Evolutionary conservation across 2,888 invertebrate genomes (phyloP), one percentile per base, ranked within the genome.

Genomic region (Callinectes sapidus): DNA sequence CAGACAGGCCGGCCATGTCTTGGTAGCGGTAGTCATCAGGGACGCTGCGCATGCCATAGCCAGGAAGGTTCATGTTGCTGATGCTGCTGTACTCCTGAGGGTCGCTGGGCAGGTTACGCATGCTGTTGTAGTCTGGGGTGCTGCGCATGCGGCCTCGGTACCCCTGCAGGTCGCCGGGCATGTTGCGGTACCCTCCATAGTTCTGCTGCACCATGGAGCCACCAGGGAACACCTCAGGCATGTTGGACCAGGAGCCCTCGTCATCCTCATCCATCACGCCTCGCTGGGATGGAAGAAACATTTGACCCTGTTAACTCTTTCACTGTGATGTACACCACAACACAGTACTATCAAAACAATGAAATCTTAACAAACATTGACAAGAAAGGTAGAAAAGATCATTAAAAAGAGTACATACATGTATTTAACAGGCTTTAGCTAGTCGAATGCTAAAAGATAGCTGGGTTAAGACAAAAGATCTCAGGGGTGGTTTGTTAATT

Each of bases 21-120:
- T 81, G 81, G 81, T 81, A 81, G 32, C 81, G 81, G 81, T 81
- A 81, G 14, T 81, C 81, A 13, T 81, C 81, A 35, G 81, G 81
- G 1, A 8, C 35, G 81, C 18, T 6, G 2, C 81, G 81, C 81
- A 81, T 81, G 18, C 35, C 35, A 35, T 81, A 81, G 35, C 35
- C 35, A 16, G 81, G 81, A 2, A 35, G 14, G 81, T 81, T 81
- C 77, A 81, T 18, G 77, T 35, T 81, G 35, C 16, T 35, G 35
- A 81, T 32, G 81, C 35, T 81, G 35, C 35, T 35, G 81, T 81
- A 81, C 2, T 81, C 81, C 81, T 81, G 81, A 13, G 35, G 81
- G 81, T 81, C 81, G 35, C 16, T 81, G 35, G 81, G 81, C 18
- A 35, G 81, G 81, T 81, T 81, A 35, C 81, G 81, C 35, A 81